Conservation (phyloP, 1,140 invertebrate genomes). For the Penaeus japonicus region DNA sequence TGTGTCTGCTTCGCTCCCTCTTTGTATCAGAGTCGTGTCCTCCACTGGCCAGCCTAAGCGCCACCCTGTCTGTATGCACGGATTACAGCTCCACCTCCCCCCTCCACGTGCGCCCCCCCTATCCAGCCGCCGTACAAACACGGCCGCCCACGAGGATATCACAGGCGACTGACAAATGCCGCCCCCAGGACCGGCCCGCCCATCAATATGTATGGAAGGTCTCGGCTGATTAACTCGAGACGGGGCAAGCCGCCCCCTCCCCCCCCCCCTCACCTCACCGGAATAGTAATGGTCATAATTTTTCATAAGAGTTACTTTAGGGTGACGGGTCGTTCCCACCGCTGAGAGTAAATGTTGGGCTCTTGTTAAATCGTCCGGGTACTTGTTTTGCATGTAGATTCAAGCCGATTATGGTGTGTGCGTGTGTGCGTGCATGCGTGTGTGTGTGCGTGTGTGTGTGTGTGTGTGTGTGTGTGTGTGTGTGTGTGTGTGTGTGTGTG, state of each 20-base stretch:
- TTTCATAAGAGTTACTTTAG: slow-evolving; percentile 29
- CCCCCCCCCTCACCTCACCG: background rate
- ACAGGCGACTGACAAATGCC: slow-evolving; percentile 10
- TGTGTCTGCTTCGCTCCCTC: too few relatives aligned
- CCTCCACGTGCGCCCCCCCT: background rate
- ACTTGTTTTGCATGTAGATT: too few relatives aligned
- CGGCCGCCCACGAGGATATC: background rate
- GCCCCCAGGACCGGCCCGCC: background rate
- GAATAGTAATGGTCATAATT: slow-evolving; percentile 35
- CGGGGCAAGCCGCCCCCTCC: background rate
- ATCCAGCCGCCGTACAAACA: background rate
- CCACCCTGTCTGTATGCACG: too few relatives aligned
- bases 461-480: too few relatives aligned
- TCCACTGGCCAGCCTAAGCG: too few relatives aligned
- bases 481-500: too few relatives aligned
- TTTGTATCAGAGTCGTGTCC: too few relatives aligned
- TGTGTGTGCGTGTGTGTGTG: too few relatives aligned
- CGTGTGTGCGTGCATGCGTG: too few relatives aligned
- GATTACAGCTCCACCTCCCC: too few relatives aligned
- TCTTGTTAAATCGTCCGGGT: too few relatives aligned
- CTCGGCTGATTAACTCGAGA: slow-evolving; percentile 34
- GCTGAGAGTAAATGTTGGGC: background rate
- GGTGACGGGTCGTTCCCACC: background rate
- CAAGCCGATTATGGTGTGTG: too few relatives aligned
- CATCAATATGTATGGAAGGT: slow-evolving; percentile 37